Evolutionary conservation across 1,140 invertebrate species (phyloP).

Genomic region (Sesamia nonagrioides): DNA sequence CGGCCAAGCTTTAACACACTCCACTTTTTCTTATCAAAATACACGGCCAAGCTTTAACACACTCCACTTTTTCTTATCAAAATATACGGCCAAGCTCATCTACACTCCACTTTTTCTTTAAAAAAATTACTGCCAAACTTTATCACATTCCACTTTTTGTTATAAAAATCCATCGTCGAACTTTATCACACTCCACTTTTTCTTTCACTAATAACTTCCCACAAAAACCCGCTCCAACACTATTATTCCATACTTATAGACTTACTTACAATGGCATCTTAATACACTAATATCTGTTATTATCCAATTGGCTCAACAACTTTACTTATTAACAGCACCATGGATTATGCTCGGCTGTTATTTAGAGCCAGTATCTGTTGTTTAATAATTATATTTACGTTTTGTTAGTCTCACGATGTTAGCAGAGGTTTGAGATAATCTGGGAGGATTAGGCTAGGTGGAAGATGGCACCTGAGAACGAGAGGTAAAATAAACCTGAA

Average conservation of each 20-base stretch:
- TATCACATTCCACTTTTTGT: no score
- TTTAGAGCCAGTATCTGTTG: neutral
- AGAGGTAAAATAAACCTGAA: no score
- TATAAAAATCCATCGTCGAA: neutral
- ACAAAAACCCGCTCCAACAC: neutral
- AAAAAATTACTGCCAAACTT: no score
- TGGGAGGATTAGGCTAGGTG: neutral
- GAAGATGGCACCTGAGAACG: no score
- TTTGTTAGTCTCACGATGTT: neutral
- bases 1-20: no score
- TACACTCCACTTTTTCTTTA: no score
- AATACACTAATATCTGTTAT: neutral
- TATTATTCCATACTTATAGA: neutral
- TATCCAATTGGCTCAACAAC: slow-evolving; percentile 26
- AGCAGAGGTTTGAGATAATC: neutral
- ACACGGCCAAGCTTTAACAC: no score
- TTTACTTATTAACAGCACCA: slow-evolving; percentile 18
- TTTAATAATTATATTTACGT: neutral
- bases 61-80: no score
- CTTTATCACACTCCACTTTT: neutral
- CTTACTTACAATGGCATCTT: slow-evolving; percentile 3
- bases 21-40: no score
- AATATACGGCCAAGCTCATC: no score
- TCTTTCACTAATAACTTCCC: neutral
- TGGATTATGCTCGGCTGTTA: slow-evolving; percentile 15